Conservation (phyloP, 2,113 vertebrate genomes). For the Rhipidura dahli region DNA sequence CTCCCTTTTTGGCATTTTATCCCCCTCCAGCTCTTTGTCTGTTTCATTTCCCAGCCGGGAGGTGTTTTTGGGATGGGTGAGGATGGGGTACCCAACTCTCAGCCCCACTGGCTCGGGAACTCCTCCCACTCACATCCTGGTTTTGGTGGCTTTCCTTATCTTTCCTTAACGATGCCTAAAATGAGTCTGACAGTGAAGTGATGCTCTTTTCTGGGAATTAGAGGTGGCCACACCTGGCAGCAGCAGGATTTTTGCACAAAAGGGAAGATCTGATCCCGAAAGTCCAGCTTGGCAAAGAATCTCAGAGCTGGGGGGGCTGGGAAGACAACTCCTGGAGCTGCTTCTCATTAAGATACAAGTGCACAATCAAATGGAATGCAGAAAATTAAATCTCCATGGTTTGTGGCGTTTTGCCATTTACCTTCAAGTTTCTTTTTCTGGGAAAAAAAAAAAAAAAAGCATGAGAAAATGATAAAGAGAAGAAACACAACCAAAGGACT, state of each 20-base stretch:
- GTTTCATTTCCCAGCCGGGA: background rate
- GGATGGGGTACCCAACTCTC: background rate
- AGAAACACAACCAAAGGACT: background rate
- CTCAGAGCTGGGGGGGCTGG: background rate
- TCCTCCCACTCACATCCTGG: background rate
- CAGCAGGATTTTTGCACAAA: background rate
- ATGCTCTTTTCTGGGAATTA: background rate
- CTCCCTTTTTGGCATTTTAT: background rate
- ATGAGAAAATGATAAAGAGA: background rate
- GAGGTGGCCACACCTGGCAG: background rate
- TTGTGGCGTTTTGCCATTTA: constrained; percentile 15
- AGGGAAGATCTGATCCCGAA: background rate
- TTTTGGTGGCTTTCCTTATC: background rate
- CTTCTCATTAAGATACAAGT: constrained; percentile 33
- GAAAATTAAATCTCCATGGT: constrained; percentile 42
- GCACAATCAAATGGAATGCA: background rate
- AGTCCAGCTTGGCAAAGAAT: background rate
- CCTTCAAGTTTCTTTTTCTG: background rate
- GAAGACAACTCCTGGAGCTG: background rate
- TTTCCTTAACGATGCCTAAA: background rate
- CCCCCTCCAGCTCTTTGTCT: background rate
- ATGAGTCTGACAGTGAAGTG: background rate
- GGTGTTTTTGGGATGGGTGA: background rate
- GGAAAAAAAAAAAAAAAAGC: background rate
- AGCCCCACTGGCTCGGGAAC: background rate